Base-by-base conservation (phyloP, 2,888 invertebrate species). In the Callinectes sapidus region DNA sequence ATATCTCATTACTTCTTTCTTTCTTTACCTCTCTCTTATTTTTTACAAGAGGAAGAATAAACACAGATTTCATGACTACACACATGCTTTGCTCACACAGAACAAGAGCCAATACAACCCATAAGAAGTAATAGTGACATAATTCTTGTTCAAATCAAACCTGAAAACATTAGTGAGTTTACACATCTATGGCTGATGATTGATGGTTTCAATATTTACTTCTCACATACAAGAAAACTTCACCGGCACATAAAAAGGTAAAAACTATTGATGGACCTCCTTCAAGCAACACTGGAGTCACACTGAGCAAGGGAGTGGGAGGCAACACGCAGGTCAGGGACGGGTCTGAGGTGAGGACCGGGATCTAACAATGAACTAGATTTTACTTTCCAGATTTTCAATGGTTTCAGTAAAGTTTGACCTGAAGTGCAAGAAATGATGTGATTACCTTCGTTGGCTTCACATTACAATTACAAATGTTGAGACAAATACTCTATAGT, bases 331-430 rank as follows among this genome's bases (percentile, higher is more conserved):
- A 71, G 28, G 10, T 71, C 10, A 28, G 81, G 35, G 14, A 35
- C 1, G 18, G 35, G 35, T 32, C 16, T 32, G 1, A 35, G 81
- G 35, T 13, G 18, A 18, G n/a, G 1, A 81, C 35, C 35, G 81
- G 81, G 81, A 2, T 35, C 35, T 81, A 81, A 81, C 16, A 71
- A 71, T 32, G 81, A 81, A 81, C 81, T 35, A 81, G 35, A 81
- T 81, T 16, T 81, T 35, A 35, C 81, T 81, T 81, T 81, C 81
- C 81, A 81, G 81, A 81, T 35, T 81, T 81, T 81, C 81, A 81
- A 81, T 81, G 35, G 16, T 81, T 35, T 35, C 32, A 32, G 35
- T 81, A 32, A 13, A 13, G 18, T 77, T 71, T 35, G 32, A 13
- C 35, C 35, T 81, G 14, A 35, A 35, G 35, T 35, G 1, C 81